Conservation (phyloP, 2,113 vertebrate species). For the Epinephelus moara region DNA sequence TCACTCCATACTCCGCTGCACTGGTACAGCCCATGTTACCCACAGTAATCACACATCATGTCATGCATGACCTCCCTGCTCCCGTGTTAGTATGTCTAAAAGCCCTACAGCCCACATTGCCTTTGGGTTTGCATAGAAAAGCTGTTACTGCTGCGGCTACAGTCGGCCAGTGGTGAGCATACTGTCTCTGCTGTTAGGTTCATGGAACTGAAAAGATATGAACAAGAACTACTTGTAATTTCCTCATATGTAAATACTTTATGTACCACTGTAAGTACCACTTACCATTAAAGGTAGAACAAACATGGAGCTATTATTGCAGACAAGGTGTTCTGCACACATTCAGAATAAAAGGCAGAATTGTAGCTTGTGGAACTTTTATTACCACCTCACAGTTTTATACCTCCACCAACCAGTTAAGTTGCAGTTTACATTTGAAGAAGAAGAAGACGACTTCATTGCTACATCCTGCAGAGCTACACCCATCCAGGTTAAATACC, state of each 20-base stretch:
- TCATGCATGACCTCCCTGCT: slow-evolving; percentile 45
- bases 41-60: slow-evolving; percentile 26
- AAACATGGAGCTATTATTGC: not conserved
- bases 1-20: slow-evolving; percentile 35
- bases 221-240: not conserved
- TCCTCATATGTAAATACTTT: not conserved
- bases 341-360: not conserved
- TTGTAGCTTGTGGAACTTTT: not conserved
- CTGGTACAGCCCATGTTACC: slow-evolving; percentile 15
- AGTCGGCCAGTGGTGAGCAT: not conserved
- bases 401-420: too few species aligned
- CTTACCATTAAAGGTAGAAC: not conserved
- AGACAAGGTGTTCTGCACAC: not conserved
- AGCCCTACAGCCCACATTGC: slow-evolving; percentile 14
- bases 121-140: slow-evolving; percentile 20
- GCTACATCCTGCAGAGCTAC: too few species aligned
- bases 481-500: too few species aligned
- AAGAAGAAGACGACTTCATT: too few species aligned
- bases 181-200: not conserved
- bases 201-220: not conserved
- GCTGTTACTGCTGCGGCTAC: not conserved
- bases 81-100: slow-evolving; percentile 36
- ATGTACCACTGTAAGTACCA: not conserved
- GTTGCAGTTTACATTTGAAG: too few species aligned
- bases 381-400: too few species aligned